Conservation (phyloP, 2,888 invertebrate species). For the Noctua fimbriata region DNA sequence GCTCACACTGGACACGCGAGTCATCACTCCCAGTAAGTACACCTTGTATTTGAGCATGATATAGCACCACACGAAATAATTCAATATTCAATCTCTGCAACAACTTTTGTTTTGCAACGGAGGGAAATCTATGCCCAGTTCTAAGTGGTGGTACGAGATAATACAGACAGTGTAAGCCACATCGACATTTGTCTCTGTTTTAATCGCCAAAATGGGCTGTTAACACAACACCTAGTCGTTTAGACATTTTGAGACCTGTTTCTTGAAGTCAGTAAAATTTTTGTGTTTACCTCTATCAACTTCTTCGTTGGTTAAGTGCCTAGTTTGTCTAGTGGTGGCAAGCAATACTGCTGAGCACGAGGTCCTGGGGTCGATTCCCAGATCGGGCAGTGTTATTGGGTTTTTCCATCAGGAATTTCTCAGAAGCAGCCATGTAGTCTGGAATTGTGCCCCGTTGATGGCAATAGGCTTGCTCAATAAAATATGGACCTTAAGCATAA, state of each 20-base stretch:
- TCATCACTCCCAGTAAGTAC: slow-evolving; percentile 95
- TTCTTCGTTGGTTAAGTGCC: not conserved
- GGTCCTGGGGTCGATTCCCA: not conserved
- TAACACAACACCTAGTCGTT: not conserved
- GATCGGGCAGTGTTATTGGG: not conserved
- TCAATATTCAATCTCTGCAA: slow-evolving; percentile 5
- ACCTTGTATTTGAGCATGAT: slow-evolving; percentile 75
- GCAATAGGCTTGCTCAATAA: not conserved
- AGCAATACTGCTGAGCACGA: not conserved
- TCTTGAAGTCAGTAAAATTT: not conserved
- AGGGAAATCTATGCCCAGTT: slow-evolving; percentile 5
- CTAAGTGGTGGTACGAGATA: slow-evolving; percentile 39
- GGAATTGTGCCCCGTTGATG: not conserved
- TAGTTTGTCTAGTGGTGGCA: not conserved
- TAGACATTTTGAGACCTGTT: not conserved
- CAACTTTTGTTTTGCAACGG: slow-evolving; percentile 33
- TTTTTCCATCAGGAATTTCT: not conserved
- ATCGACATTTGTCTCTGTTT: not conserved
- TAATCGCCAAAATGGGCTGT: not conserved
- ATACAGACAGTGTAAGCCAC: not conserved
- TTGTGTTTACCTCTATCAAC: not conserved
- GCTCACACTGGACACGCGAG: slow-evolving; percentile 92
- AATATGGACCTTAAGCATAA: not conserved
- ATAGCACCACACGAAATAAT: slow-evolving; percentile 60
- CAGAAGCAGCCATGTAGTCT: not conserved